phyloP scores from a whole-genome alignment of 2,113 vertebrate species.

The Gymnocephalus cernua region DNA sequence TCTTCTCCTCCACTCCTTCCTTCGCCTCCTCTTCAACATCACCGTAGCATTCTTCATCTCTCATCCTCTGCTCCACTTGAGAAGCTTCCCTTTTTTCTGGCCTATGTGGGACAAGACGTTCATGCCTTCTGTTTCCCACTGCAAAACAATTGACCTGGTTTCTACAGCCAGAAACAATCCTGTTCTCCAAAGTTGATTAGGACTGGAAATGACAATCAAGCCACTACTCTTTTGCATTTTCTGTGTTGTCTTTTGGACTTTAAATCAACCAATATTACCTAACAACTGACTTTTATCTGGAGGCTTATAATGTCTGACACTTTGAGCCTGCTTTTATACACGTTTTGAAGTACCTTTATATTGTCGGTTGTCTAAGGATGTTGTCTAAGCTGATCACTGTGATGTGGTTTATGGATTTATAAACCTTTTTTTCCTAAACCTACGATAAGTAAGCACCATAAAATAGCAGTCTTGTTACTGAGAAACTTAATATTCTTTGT shows the following conservation, averaged over 20 bases:
- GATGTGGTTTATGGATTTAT: conserved; percentile 40
- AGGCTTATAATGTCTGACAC: conserved; percentile 47
- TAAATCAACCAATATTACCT: conserved; percentile 18
- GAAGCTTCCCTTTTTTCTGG: conserved; percentile 49
- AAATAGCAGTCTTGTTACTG: conserved; percentile 34
- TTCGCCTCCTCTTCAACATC: conserved; percentile 67
- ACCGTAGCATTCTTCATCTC: conserved; percentile 71
- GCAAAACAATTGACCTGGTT: conserved; percentile 36
- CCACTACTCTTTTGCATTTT: conserved; percentile 45
- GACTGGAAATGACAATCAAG: conserved; percentile 59
- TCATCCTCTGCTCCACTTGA: conserved; percentile 69
- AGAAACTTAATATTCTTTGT: conserved; percentile 24
- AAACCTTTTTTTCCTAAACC: conserved; percentile 23
- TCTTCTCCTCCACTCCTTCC: conserved; percentile 60
- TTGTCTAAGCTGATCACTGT: conserved; percentile 58
- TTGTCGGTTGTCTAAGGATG: conserved; percentile 35
- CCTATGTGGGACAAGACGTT: conserved; percentile 57
- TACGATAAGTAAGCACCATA: conserved; percentile 29
- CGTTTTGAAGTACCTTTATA: conserved; percentile 56
- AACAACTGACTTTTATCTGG: conserved; percentile 35
- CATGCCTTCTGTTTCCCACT: conserved; percentile 31
- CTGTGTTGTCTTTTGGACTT: conserved; percentile 45
- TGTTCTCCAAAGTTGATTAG: conserved; percentile 53
- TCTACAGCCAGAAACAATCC: conserved; percentile 40
- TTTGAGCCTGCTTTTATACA: conserved; percentile 71